These are phyloP conservation scores for Gymnopithys bicolor DNA, from an alignment of 2,797 vertebrate species.

Conservation along the genomic window DNA sequence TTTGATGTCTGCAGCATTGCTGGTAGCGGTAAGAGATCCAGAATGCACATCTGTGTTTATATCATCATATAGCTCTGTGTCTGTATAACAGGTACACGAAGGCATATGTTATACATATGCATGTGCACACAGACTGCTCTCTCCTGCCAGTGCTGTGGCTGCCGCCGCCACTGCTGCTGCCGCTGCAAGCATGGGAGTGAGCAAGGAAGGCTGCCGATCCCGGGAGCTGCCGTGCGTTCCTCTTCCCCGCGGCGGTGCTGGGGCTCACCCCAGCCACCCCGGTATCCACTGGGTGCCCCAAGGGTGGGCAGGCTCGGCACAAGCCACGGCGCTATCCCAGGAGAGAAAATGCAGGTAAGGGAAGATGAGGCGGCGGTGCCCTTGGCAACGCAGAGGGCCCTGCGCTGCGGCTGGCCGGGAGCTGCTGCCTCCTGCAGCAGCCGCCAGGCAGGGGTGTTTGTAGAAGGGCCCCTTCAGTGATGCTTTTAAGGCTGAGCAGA, in stretches of 20 bases:
- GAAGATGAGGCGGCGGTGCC: not conserved
- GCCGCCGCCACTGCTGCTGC: constrained; percentile 1
- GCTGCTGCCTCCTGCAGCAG: constrained; percentile 52
- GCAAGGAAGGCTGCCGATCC: constrained; percentile 45
- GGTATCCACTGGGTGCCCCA: not conserved
- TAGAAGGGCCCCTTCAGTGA: constrained; percentile 18
- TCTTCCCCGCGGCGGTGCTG: fast-evolving
- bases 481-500: not conserved
- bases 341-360: constrained; percentile 61
- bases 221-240: not conserved
- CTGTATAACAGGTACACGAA: not conserved
- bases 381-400: constrained; percentile 32
- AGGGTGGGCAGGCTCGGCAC: constrained; percentile 66
- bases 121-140: not conserved
- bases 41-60: not conserved
- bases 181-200: not conserved
- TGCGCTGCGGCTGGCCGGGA: not conserved
- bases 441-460: constrained; percentile 33
- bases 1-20: not conserved
- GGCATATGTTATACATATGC: not conserved
- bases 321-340: not conserved
- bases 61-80: not conserved
- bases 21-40: not conserved
- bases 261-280: not conserved
- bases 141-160: constrained; percentile 28